These are phyloP conservation scores for Nasonia longicornis DNA, from an alignment of 1,140 invertebrate species.

Conservation along the genomic window DNA sequence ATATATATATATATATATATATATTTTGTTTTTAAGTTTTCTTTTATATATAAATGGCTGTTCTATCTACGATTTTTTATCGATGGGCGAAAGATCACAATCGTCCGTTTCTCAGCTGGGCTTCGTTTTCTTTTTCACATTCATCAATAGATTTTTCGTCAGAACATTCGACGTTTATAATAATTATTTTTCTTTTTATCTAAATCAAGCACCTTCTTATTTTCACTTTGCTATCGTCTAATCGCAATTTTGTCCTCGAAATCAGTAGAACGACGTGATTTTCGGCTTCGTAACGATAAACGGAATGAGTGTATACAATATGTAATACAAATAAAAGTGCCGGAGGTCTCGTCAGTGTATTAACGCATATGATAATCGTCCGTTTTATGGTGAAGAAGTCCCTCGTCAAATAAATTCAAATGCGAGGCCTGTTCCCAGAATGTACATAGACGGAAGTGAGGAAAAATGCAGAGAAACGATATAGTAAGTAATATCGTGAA, in stretches of 20 bases:
- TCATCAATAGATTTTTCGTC: constrained; percentile 6
- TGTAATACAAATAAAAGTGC: constrained; percentile 16
- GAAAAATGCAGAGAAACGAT: not conserved
- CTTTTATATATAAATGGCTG: constrained; percentile 42
- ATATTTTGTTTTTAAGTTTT: constrained; percentile 30
- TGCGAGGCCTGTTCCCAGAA: constrained; percentile 35
- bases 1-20: constrained; percentile 37
- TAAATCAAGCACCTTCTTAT: constrained; percentile 26
- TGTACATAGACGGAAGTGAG: constrained; percentile 9
- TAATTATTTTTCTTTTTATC: not conserved
- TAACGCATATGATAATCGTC: not conserved
- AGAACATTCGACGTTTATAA: constrained; percentile 3
- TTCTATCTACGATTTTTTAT: constrained; percentile 45
- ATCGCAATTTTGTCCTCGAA: not conserved
- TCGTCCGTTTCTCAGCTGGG: constrained; percentile 33
- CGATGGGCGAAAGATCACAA: constrained; percentile 50
- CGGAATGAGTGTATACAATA: not conserved
- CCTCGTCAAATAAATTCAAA: constrained; percentile 22
- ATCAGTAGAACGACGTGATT: not conserved
- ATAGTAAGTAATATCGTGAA: not conserved
- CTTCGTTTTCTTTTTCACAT: constrained; percentile 8
- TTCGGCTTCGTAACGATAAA: not conserved
- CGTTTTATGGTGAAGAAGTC: not conserved
- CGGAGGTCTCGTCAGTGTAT: constrained; percentile 1
- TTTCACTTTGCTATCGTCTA: not conserved